Evolutionary conservation across 2,113 vertebrate genomes (phyloP).

Genomic region (Psilopsiagon aurifrons): DNA sequence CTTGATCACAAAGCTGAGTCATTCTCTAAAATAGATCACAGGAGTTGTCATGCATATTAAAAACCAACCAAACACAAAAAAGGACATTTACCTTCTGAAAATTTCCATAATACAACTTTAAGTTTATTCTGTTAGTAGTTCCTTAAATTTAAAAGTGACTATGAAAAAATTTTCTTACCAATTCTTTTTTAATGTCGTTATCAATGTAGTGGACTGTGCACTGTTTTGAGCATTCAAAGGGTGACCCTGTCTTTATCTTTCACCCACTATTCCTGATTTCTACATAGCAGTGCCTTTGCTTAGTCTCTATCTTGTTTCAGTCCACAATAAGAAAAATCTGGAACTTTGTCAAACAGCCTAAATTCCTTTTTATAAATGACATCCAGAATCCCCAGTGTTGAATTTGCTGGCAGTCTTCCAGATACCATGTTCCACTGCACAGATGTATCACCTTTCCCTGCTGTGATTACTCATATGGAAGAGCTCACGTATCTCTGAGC

Average conservation of each 20-base stretch:
- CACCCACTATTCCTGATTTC: not conserved
- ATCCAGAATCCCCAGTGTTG: not conserved
- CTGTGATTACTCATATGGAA: not conserved
- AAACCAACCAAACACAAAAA: not conserved
- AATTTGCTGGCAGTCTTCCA: not conserved
- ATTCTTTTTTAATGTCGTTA: not conserved
- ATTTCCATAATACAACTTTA: not conserved
- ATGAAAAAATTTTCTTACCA: not conserved
- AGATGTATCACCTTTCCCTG: not conserved
- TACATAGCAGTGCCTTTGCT: not conserved
- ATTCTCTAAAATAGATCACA: not conserved
- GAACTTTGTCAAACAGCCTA: not conserved
- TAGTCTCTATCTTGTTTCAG: not conserved
- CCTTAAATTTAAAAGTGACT: not conserved
- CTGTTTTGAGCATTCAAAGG: not conserved
- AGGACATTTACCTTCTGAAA: not conserved
- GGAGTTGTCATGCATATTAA: not conserved
- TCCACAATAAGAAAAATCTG: not conserved
- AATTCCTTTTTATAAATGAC: not conserved
- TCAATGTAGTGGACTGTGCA: not conserved
- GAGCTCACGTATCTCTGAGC: not conserved
- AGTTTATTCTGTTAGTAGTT: not conserved
- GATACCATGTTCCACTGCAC: not conserved
- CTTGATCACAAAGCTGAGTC: not conserved
- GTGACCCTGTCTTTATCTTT: not conserved